phyloP scores from a whole-genome alignment of 2,113 vertebrate species.

The Tupaia tana region DNA sequence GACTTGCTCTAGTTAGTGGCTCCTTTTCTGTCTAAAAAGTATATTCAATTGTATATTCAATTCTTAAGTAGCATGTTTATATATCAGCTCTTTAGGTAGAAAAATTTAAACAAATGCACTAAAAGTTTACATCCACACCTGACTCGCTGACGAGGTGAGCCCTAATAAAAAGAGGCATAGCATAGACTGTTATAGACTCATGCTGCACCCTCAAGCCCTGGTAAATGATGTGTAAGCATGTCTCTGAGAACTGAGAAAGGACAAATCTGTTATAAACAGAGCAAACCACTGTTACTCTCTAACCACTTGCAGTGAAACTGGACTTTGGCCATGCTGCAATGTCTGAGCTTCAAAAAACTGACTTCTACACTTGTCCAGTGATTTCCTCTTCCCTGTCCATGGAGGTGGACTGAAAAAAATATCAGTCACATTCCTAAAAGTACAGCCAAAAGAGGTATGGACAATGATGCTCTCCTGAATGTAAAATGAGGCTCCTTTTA shows the following conservation, averaged over 20 bases:
- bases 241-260: background rate
- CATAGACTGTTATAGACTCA: background rate
- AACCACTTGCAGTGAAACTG: background rate
- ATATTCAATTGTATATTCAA: background rate
- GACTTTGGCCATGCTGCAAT: background rate
- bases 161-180: background rate
- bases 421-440: background rate
- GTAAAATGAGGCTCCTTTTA: background rate
- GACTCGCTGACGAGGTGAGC: background rate
- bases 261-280: background rate
- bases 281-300: background rate
- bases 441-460: background rate
- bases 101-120: background rate
- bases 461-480: background rate
- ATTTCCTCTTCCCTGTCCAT: background rate
- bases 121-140: background rate
- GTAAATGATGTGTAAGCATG: background rate
- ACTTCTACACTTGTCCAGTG: background rate
- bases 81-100: background rate
- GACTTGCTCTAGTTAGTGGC: background rate
- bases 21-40: background rate
- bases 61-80: background rate
- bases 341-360: background rate
- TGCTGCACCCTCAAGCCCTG: background rate
- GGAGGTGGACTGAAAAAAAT: background rate